A percentile compares a stretch with the other conserved stretches of the same genome.
These are phyloP conservation scores for Oryzias celebensis DNA, from an alignment of 2,113 vertebrate genomes.

Conservation along the genomic window DNA sequence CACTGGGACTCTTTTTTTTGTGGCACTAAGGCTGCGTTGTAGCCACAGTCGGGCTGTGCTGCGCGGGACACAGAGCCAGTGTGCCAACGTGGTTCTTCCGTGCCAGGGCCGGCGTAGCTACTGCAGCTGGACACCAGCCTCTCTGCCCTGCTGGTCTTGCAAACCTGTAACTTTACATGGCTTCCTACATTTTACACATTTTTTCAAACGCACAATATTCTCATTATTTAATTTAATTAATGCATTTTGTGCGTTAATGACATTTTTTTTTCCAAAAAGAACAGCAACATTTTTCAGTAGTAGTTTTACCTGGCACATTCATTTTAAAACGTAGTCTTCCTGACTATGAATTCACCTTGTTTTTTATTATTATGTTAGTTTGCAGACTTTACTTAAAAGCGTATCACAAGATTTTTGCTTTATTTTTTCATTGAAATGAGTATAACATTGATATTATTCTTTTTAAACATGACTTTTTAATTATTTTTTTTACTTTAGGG, in stretches of 20 bases:
- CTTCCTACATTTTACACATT: constrained; percentile 2
- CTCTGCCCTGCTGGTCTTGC: constrained; percentile 30
- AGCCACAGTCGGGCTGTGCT: constrained; percentile 53
- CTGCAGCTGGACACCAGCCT: constrained; percentile 60
- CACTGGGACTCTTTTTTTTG: constrained; percentile 68
- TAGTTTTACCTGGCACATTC: too few species aligned
- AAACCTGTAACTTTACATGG: constrained; percentile 32
- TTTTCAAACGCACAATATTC: too few species aligned
- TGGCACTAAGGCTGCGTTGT: constrained; percentile 71
- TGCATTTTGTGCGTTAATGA: neutral
- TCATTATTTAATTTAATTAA: too few species aligned
- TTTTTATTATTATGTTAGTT: too few species aligned
- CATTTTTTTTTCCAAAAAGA: neutral
- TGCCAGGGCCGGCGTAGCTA: constrained; percentile 61
- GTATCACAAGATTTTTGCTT: too few species aligned
- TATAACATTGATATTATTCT: too few species aligned
- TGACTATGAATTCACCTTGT: too few species aligned
- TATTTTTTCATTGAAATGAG: too few species aligned
- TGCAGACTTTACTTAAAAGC: too few species aligned
- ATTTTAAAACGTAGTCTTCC: too few species aligned
- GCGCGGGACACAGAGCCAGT: constrained; percentile 62
- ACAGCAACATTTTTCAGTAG: neutral
- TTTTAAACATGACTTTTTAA: too few species aligned
- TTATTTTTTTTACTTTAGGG: too few species aligned
- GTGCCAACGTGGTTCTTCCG: constrained; percentile 52